These are phyloP conservation scores for Lerema accius DNA, from an alignment of 1,140 invertebrate genomes.

Conservation along the genomic window DNA sequence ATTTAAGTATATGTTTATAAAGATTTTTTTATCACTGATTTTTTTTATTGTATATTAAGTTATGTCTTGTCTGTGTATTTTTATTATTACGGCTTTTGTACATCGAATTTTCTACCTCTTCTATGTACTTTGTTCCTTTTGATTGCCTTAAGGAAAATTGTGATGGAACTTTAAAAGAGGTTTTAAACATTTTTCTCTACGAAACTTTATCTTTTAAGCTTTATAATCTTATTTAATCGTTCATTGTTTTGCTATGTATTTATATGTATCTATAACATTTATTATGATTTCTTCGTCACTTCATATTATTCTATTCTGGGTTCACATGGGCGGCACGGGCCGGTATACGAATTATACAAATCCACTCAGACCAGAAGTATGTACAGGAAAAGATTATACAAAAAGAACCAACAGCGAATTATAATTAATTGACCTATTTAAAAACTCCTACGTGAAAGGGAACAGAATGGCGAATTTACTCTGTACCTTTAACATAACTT, in stretches of 20 bases:
- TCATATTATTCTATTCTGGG: not conserved
- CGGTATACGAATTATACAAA: not conserved
- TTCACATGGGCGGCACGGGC: not conserved
- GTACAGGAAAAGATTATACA: not conserved
- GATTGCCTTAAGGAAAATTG: not conserved
- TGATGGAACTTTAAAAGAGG: not conserved
- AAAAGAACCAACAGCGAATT: constrained; percentile 1
- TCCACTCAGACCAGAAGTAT: not conserved
- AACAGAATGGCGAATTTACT: constrained; percentile 54
- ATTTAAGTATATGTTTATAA: no score
- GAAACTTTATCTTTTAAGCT: not conserved
- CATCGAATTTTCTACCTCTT: constrained; percentile 45
- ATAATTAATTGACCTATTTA: constrained; percentile 30
- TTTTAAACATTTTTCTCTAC: not conserved
- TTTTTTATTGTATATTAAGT: no score
- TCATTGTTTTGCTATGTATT: no score
- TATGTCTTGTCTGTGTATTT: no score
- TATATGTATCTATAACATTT: no score
- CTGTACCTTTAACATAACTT: constrained; percentile 35
- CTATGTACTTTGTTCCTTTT: not conserved
- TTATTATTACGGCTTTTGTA: not conserved
- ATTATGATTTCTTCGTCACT: no score
- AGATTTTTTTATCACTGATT: no score
- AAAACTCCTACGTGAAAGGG: constrained; percentile 42
- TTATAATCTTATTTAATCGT: not conserved